Evolutionary conservation across 2,797 vertebrate species (phyloP).

Genomic region (Pantherophis alleghaniensis): DNA sequence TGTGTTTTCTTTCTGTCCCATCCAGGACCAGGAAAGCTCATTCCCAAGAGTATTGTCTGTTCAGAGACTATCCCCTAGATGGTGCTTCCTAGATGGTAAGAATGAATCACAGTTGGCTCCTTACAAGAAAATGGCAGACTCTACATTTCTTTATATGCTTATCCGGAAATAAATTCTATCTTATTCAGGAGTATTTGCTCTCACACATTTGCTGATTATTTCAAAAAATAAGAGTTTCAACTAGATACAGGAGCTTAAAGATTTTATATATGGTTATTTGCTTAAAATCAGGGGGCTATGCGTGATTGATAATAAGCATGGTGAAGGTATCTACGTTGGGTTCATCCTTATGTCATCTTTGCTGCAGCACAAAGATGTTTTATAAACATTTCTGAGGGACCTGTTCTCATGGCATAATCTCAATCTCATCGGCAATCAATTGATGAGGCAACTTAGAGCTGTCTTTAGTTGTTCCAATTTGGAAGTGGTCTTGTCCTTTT

Average conservation of each 20-base stretch:
- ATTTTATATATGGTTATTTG: background rate
- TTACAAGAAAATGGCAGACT: background rate
- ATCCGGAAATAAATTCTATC: background rate
- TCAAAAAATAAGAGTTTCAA: background rate
- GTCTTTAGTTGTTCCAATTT: background rate
- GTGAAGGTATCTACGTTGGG: background rate
- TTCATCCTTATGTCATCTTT: background rate
- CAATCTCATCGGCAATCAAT: background rate
- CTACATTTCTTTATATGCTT: background rate
- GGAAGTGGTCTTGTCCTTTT: background rate
- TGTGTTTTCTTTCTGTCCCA: background rate
- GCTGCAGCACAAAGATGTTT: background rate
- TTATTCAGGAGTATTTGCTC: background rate
- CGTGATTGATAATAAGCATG: background rate
- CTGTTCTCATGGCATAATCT: background rate
- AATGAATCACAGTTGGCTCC: conserved; percentile 62
- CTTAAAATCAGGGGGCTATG: background rate
- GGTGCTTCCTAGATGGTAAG: conserved; percentile 99
- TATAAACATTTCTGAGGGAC: background rate
- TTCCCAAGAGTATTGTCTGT: conserved; percentile 82
- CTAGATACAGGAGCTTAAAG: background rate
- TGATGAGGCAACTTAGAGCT: background rate
- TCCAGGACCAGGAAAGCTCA: conserved; percentile 75
- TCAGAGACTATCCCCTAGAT: conserved; percentile 89
- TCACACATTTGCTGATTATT: background rate